These are phyloP conservation scores for Atrina japonica DNA, from an alignment of 2,888 invertebrate genomes.

Conservation along the genomic window DNA sequence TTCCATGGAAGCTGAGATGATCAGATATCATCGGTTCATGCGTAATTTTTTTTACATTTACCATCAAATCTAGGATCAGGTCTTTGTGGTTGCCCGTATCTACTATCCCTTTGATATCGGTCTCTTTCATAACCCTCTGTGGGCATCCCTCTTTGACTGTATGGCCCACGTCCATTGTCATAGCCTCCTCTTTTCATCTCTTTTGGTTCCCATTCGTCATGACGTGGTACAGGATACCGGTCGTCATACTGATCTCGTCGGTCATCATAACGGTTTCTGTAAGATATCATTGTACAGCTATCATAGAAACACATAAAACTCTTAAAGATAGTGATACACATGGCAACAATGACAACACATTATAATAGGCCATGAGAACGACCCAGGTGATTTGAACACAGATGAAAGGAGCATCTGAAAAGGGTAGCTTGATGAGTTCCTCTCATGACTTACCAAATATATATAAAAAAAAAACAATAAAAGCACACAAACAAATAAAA, in stretches of 20 bases:
- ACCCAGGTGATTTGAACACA: too few relatives aligned
- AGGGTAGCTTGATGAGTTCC: too few relatives aligned
- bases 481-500: too few relatives aligned
- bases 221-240: constrained; percentile 22
- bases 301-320: background rate
- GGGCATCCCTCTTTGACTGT: constrained; percentile 19
- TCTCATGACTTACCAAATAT: too few relatives aligned
- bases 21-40: too few relatives aligned
- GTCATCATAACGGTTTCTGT: constrained; percentile 28
- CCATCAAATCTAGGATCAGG: constrained; percentile 23
- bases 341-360: too few relatives aligned
- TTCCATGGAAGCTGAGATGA: too few relatives aligned
- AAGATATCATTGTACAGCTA: too few relatives aligned
- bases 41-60: background rate
- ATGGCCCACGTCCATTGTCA: constrained; percentile 21
- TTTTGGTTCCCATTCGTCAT: constrained; percentile 1
- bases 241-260: constrained; percentile 36
- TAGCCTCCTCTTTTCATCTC: constrained; percentile 12
- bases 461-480: too few relatives aligned
- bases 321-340: background rate
- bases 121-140: constrained; percentile 41
- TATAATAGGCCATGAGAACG: too few relatives aligned
- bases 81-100: constrained; percentile 11
- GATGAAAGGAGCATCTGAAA: too few relatives aligned
- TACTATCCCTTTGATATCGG: constrained; percentile 25